Conservation (phyloP, 2,113 vertebrate genomes). For the Notarius lentiginosus region DNA sequence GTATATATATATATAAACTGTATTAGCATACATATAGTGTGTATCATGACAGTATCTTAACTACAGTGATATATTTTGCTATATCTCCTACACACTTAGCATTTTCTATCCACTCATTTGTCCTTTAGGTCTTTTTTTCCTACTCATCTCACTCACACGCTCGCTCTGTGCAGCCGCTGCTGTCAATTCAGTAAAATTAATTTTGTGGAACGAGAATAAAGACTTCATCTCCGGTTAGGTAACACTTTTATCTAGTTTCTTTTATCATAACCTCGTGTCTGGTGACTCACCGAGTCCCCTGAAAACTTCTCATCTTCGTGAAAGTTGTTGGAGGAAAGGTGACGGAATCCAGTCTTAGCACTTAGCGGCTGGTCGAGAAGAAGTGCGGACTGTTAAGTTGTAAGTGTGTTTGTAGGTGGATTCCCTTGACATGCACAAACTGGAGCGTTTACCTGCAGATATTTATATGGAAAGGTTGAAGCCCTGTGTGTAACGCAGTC, state of each 20-base stretch:
- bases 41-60: not conserved
- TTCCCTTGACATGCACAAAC: conserved; percentile 60
- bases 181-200: conserved; percentile 12
- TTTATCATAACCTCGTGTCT: conserved; percentile 13
- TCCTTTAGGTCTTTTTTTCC: not conserved
- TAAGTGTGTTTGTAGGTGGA: conserved; percentile 43
- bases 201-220: conserved; percentile 29
- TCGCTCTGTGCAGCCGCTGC: not conserved
- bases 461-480: conserved; percentile 37
- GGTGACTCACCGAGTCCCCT: not conserved
- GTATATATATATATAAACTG: no score
- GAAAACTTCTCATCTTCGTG: conserved; percentile 1
- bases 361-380: not conserved
- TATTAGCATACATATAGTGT: not conserved
- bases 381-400: not conserved
- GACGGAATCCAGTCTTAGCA: not conserved
- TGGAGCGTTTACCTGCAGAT: conserved; percentile 59
- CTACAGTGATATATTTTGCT: not conserved
- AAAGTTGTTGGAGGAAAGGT: conserved; percentile 17
- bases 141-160: not conserved
- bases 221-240: conserved; percentile 21
- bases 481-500: conserved; percentile 22
- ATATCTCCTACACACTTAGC: not conserved
- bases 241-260: conserved; percentile 31
- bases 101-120: not conserved